Conservation (phyloP, 2,797 vertebrate genomes). For the Myotis findleyi region DNA sequence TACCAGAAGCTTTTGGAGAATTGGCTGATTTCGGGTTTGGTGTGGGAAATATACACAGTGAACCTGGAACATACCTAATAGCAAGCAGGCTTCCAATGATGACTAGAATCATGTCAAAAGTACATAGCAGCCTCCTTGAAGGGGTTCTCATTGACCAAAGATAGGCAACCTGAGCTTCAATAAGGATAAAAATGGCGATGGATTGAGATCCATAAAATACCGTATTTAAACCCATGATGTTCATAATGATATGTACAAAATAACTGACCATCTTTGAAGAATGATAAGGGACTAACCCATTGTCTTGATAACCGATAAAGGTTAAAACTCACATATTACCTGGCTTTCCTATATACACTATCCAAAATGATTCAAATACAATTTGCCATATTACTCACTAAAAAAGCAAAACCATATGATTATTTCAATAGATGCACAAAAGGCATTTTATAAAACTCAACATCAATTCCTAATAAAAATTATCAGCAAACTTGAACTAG, state of each 20-base stretch:
- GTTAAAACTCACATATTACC: background rate
- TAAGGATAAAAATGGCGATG: background rate
- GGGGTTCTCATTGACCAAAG: background rate
- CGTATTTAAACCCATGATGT: background rate
- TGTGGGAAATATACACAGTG: background rate
- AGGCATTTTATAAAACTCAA: constrained; percentile 26
- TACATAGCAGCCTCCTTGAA: background rate
- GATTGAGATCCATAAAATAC: background rate
- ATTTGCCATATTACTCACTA: background rate
- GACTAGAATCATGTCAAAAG: background rate
- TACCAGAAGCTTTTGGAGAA: background rate
- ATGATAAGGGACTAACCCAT: background rate
- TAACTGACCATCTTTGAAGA: background rate
- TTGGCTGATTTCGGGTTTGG: background rate
- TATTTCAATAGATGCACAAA: background rate
- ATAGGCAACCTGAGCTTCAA: background rate
- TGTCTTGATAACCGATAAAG: constrained; percentile 8
- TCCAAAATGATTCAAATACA: background rate
- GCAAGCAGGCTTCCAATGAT: background rate
- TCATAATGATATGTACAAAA: background rate
- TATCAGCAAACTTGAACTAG: background rate
- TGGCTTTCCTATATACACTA: background rate
- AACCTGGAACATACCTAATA: background rate
- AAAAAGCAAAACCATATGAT: background rate
- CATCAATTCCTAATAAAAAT: background rate